Percentiles rank a stretch among this genome's conserved stretches.
Evolutionary conservation across 2,113 vertebrate species (phyloP).

Genomic region (Struthidea cinerea): DNA sequence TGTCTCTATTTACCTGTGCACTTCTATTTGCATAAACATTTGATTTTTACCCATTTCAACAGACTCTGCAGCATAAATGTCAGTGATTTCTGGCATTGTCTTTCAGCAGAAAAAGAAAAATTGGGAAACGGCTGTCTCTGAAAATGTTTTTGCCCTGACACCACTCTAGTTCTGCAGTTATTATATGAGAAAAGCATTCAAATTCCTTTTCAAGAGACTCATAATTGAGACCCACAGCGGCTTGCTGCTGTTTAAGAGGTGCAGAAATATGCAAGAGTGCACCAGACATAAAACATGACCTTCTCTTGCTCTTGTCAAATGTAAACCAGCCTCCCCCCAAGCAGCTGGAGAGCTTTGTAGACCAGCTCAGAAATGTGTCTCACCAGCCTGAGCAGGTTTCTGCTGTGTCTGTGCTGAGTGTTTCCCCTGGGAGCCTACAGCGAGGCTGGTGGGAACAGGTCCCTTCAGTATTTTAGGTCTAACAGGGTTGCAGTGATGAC

Average conservation of each 20-base stretch:
- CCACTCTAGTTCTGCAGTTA: background rate
- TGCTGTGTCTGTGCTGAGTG: background rate
- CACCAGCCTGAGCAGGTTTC: background rate
- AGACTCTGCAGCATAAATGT: background rate
- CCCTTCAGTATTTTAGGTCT: background rate
- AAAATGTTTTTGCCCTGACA: background rate
- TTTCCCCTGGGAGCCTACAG: background rate
- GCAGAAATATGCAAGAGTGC: background rate
- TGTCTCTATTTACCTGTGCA: background rate
- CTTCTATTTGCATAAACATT: background rate
- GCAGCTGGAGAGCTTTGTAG: background rate
- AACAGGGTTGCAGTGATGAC: background rate
- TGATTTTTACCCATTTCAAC: background rate
- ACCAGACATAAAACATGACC: background rate
- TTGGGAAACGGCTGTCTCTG: background rate
- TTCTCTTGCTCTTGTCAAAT: background rate
- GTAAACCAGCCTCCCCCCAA: background rate
- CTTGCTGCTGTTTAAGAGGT: background rate
- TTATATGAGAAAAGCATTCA: background rate
- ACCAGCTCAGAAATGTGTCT: background rate
- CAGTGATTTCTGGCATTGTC: background rate
- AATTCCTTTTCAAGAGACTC: background rate
- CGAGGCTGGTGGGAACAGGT: fast-evolving
- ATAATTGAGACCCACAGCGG: background rate
- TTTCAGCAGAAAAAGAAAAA: background rate